phyloP scores from a whole-genome alignment of 1,140 invertebrate genomes.

The Formica selysi region DNA sequence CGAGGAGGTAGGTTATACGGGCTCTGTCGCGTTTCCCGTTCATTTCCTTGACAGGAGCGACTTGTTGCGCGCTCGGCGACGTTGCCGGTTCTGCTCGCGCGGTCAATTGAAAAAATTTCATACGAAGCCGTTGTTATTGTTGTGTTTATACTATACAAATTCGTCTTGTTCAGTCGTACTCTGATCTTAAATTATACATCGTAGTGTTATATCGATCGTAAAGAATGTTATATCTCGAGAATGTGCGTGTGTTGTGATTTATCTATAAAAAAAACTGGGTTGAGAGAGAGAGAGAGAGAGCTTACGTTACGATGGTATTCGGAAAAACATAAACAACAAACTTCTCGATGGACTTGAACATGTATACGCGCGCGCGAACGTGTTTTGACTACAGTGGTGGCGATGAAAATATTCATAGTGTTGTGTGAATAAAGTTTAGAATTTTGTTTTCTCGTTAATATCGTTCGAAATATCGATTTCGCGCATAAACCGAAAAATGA shows the following conservation, averaged over 20 bases:
- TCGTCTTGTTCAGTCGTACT: neutral
- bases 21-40: slow-evolving; percentile 38
- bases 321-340: neutral
- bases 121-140: neutral
- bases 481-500: neutral
- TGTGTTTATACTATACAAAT: neutral
- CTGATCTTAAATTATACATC: neutral
- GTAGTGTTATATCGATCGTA: no score
- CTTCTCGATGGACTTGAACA: no score
- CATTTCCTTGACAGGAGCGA: slow-evolving; percentile 78
- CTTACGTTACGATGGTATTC: neutral
- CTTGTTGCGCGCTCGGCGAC: slow-evolving; percentile 83
- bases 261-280: neutral
- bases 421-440: neutral
- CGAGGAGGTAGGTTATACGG: slow-evolving; percentile 86
- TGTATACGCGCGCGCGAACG: no score
- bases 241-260: neutral
- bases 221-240: no score
- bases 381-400: no score
- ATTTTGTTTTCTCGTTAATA: neutral
- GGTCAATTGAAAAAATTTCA: slow-evolving; percentile 46
- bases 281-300: no score
- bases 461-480: neutral
- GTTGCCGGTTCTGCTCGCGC: slow-evolving; percentile 74
- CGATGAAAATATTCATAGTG: neutral